Conservation (phyloP, 2,113 vertebrate species). For the Otolemur garnettii region DNA sequence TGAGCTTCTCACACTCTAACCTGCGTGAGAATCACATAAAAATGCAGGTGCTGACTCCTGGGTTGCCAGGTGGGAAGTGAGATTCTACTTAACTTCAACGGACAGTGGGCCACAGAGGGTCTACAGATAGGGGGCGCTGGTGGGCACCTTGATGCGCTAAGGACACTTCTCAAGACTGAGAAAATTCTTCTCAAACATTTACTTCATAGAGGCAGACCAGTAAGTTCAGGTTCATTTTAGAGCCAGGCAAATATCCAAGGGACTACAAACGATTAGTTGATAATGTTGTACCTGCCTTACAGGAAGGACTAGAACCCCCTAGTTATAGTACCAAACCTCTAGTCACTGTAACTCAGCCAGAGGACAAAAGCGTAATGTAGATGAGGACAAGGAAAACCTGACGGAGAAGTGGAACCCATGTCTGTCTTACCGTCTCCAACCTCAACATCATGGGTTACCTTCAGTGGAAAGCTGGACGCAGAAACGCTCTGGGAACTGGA, state of each 20-base stretch:
- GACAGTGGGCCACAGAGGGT: neutral
- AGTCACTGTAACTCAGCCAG: neutral
- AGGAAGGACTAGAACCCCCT: neutral
- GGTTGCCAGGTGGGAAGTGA: neutral
- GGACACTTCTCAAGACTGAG: neutral
- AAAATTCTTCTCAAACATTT: neutral
- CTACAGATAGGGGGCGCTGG: neutral
- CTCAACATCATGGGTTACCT: neutral
- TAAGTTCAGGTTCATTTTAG: conserved; percentile 18
- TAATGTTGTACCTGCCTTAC: neutral
- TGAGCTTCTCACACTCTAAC: neutral
- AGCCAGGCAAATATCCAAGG: neutral
- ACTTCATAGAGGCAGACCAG: neutral
- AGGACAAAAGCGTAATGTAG: neutral
- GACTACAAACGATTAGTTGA: neutral
- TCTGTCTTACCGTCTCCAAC: neutral
- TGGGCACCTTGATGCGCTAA: neutral
- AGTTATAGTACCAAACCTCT: neutral
- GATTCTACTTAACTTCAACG: neutral
- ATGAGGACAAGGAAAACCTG: neutral
- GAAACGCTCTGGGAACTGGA: neutral
- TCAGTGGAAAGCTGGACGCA: neutral
- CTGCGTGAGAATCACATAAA: neutral
- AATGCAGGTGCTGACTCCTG: neutral
- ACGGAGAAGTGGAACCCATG: neutral